Evolutionary conservation across 2,113 vertebrate genomes (phyloP), one percentile per base, ranked within the genome.

Genomic region (Callipepla californica): DNA sequence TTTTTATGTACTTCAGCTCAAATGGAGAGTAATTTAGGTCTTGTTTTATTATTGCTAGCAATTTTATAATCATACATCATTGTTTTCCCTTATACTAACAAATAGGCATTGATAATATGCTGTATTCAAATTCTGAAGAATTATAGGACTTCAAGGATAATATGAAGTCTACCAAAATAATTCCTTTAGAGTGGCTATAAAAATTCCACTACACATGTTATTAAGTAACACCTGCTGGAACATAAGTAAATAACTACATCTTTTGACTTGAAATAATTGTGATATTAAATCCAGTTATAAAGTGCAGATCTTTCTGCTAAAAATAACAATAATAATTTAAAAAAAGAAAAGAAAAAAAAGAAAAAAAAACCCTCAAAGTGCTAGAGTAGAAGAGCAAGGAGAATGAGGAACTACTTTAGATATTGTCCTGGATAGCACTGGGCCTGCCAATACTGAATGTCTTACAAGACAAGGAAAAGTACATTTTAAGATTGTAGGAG

Each of bases 171-270:
- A 73, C 20, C 38, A 55, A 40, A 32, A 55, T 45, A 34, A 58
- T 34, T 9, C 3, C 53, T 91, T 73, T 15, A 48, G 8, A 18
- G 20, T 1, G 36, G 3, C 32, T n/a, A 55, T 44, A n/a, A 51
- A 63, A 67, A 28, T 1, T 42, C 3, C 16, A 19, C 4, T 50
- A 1, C 25, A 32, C 70, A 9, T 1, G 1, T 40, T 53, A 25
- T 73, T 73, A 59, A 34, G 62, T 89, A 67, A 58, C 4, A 50
- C 2, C 9, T 47, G 1, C 10, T 55, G 34, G 6, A 8, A 3
- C 4, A 63, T 58, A 69, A 48, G 44, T 51, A 57, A 30, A 14
- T 23, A 40, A 30, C 36, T 73, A 58, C 68, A 14, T 16, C 25
- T 16, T 47, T 8, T 36, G 14, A 68, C 4, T 51, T 47, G 20